These are phyloP conservation scores for Diarsia mendica DNA, from an alignment of 2,888 invertebrate genomes.

Conservation along the genomic window DNA sequence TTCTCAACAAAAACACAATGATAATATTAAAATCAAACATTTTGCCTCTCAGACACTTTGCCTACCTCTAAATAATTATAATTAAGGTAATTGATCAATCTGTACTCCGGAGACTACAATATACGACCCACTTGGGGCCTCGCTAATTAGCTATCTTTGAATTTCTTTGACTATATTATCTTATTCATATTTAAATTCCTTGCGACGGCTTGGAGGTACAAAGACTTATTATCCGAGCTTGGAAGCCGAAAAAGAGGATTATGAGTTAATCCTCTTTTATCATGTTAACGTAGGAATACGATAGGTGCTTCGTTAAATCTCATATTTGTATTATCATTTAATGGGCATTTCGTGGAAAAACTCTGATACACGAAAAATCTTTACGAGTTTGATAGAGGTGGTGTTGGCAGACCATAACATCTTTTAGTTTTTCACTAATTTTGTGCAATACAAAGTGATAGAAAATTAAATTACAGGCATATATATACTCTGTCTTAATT, in stretches of 20 bases:
- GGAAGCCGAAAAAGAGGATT: slow-evolving; percentile 30
- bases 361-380: not conserved
- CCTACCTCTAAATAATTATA: slow-evolving; percentile 41
- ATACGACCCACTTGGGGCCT: slow-evolving; percentile 20
- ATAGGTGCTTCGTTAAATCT: not conserved
- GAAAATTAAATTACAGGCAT: not conserved
- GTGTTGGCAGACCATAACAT: not conserved
- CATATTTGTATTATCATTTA: not conserved
- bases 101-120: slow-evolving; percentile 9
- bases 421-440: not conserved
- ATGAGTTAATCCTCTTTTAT: slow-evolving; percentile 18
- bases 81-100: slow-evolving; percentile 54
- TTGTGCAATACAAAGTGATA: not conserved
- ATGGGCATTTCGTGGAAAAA: not conserved
- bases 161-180: slow-evolving; percentile 43
- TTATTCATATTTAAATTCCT: slow-evolving; percentile 41
- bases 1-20: not conserved
- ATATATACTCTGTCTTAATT: not conserved
- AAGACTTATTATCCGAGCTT: slow-evolving; percentile 20
- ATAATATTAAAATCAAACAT: not conserved
- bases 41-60: not conserved
- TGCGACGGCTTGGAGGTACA: slow-evolving; percentile 3
- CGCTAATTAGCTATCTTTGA: slow-evolving; percentile 39
- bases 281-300: not conserved
- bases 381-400: not conserved